Conservation (phyloP, 1,140 invertebrate genomes). For the Ceratoteleas bidentatus region DNA sequence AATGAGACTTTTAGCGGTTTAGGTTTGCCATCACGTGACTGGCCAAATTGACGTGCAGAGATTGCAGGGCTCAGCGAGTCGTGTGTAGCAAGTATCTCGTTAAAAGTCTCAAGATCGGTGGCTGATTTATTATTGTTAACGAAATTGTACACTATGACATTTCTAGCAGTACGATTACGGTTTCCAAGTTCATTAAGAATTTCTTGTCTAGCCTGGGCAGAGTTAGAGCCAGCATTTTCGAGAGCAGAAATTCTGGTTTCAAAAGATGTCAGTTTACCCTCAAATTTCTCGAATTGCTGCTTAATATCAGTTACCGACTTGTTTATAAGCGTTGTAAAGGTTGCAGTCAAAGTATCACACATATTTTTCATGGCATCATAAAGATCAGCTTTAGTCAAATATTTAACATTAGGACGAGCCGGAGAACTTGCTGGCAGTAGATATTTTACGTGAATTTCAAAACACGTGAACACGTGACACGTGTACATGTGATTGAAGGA, state of each 20-base stretch:
- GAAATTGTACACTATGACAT: conserved; percentile 18
- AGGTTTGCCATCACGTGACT: neutral
- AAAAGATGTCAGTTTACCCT: neutral
- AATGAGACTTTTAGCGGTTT: neutral
- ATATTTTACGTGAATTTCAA: too few relatives aligned
- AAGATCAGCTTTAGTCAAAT: neutral
- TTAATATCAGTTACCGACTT: conserved; percentile 5
- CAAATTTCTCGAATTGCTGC: neutral
- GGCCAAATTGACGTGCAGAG: neutral
- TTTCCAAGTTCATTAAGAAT: neutral
- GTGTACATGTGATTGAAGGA: too few relatives aligned
- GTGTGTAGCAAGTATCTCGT: neutral
- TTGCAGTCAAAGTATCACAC: neutral
- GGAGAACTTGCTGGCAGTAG: neutral
- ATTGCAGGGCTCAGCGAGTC: neutral
- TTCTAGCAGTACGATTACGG: neutral
- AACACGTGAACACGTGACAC: too few relatives aligned
- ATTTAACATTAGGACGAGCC: too few relatives aligned
- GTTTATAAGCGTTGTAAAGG: neutral
- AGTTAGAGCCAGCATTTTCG: neutral
- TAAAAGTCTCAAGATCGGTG: neutral
- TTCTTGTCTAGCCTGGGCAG: neutral
- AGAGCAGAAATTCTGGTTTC: neutral
- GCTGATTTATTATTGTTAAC: neutral
- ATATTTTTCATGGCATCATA: too few relatives aligned